Base-by-base conservation (phyloP, 2,113 vertebrate genomes). In the Crypturellus undulatus region DNA sequence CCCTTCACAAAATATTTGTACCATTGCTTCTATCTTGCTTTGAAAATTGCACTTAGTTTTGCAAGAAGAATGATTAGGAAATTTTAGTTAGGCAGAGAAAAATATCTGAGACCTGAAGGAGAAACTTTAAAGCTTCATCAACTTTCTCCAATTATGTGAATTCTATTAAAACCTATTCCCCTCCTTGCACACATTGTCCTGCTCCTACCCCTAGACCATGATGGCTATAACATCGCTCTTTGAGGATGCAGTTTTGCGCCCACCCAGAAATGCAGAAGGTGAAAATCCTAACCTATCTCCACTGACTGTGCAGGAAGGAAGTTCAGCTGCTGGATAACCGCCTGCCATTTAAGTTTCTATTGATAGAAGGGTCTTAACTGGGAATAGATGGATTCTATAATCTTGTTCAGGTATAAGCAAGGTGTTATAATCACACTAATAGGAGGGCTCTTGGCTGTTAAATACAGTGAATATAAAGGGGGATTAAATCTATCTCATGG, bases 61-160 rank as follows among this genome's bases (percentile, higher is more conserved):
- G 60, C 47, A 80, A 49, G 60, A 42, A 78, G 51, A 86, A 22
- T 78, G 38, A 10, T 30, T 58, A 47, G 52, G 84, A 86, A 10
- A 59, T 9, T 85, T 86, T 88, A 86, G 88, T 93, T 56, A 90
- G 70, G 72, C 45, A 83, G 34, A 45, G 22, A 34, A n/a, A 36
- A 24, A 34, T 8, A 69, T 30, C 28, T 32, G 54, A 84, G 52
- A 79, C 38, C 47, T 89, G 58, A 84, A 90, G 51, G 86, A 90
- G 78, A 9, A 25, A 32, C 68, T 90, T 94, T 86, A 92, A 83
- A 88, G 76, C 56, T 84, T 90, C 64, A 60, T 22, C 47, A 75
- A 21, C 82, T 84, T 96, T 70, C 80, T 34, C 69, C 64, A 70
- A 4, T 15, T 38, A 12, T 28, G 22, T 45, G 30, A 14, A 2